Percentiles rank a stretch among this genome's conserved stretches.
These are phyloP conservation scores for Melanerpes formicivorus DNA, from an alignment of 2,113 vertebrate genomes.

Conservation along the genomic window DNA sequence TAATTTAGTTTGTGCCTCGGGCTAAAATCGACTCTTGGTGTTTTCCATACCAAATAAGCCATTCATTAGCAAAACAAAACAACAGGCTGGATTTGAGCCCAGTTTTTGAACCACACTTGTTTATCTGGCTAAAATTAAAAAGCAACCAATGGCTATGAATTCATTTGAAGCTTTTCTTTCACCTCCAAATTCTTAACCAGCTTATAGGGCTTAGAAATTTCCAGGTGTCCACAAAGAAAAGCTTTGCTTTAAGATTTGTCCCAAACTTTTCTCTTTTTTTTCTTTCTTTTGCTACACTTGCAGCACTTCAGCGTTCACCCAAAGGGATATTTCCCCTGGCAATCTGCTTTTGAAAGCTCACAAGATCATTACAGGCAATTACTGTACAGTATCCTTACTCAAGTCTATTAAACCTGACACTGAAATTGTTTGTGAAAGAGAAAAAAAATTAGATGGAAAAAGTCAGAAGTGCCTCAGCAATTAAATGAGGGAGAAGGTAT, in stretches of 20 bases:
- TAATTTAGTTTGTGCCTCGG: background rate
- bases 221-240: background rate
- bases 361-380: conserved; percentile 42
- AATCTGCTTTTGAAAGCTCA: conserved; percentile 20
- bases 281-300: background rate
- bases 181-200: background rate
- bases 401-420: conserved; percentile 24
- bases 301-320: background rate
- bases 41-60: background rate
- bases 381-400: conserved; percentile 19
- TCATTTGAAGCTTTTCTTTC: background rate
- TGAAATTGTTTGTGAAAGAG: conserved; percentile 21
- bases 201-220: background rate
- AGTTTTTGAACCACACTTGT: background rate
- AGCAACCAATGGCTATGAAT: background rate
- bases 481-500: background rate
- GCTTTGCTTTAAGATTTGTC: background rate
- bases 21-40: background rate
- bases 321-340: background rate
- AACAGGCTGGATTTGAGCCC: background rate
- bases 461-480: background rate
- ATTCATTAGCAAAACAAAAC: background rate
- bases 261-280: background rate
- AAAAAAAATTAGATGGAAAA: background rate
- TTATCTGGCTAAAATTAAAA: background rate